Percentiles rank a stretch among this genome's conserved stretches.
Conservation (phyloP, 2,797 vertebrate species). For the Galagoides demidoff region DNA sequence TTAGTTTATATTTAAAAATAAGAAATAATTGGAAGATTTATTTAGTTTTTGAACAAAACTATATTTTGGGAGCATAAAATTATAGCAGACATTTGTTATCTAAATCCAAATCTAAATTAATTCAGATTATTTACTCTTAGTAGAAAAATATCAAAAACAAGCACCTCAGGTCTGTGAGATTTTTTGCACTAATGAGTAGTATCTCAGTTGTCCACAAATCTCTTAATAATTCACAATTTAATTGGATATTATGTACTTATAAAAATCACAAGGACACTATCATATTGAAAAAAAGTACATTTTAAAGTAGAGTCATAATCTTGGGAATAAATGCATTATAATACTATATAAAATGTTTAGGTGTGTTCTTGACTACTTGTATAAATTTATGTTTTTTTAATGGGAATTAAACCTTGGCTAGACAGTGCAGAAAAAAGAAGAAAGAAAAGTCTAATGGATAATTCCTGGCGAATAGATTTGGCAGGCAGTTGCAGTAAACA, state of each 20-base stretch:
- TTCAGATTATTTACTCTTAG: background rate
- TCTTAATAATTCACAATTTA: background rate
- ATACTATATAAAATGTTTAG: background rate
- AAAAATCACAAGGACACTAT: background rate
- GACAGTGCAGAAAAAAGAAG: background rate
- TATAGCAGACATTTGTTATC: background rate
- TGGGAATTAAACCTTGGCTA: background rate
- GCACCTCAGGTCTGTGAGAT: background rate
- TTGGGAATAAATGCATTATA: background rate
- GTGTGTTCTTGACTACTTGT: background rate
- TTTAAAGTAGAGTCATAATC: background rate
- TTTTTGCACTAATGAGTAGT: background rate
- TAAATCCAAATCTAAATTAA: conserved; percentile 4
- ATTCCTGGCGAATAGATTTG: background rate
- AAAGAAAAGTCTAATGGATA: background rate
- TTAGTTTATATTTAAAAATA: background rate
- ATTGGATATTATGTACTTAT: background rate
- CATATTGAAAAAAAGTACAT: background rate
- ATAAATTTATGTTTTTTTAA: background rate
- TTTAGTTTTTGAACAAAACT: conserved; percentile 28
- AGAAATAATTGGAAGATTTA: background rate
- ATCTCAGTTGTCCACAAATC: background rate
- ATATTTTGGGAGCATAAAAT: background rate
- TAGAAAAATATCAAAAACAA: background rate
- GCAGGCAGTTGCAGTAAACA: background rate